Conservation (phyloP, 2,888 invertebrate genomes). For the Heteropelma amictum region DNA sequence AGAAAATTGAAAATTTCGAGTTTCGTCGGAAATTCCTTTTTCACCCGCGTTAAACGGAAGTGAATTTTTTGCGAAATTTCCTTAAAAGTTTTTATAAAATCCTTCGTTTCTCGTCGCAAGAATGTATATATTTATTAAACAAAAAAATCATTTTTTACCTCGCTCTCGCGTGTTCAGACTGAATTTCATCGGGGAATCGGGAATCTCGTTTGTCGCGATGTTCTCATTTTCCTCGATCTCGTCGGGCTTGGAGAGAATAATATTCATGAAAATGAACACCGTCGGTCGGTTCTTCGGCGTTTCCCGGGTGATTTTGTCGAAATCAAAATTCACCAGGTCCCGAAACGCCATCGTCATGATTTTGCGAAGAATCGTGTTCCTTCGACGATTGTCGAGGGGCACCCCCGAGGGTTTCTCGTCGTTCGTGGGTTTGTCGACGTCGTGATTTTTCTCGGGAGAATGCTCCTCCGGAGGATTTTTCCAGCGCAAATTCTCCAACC, state of each 20-base stretch:
- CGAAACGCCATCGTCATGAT: conserved; percentile 12
- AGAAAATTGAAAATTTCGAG: too few relatives aligned
- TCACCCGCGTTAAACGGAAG: too few relatives aligned
- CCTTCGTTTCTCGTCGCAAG: too few relatives aligned
- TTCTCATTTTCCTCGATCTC: conserved; percentile 1
- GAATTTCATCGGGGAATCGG: conserved; percentile 34
- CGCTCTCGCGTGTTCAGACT: conserved; percentile 7
- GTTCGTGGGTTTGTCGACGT: not conserved
- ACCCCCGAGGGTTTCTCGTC: not conserved
- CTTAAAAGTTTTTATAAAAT: not conserved
- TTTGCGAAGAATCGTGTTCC: conserved; percentile 9
- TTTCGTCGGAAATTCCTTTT: too few relatives aligned
- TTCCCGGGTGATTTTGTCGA: not conserved
- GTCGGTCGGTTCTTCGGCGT: not conserved
- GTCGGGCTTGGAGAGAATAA: not conserved
- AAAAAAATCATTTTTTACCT: conserved; percentile 24
- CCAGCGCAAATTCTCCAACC: conserved; percentile 35
- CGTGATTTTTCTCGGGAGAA: not conserved
- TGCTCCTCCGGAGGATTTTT: conserved; percentile 4
- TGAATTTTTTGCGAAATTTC: too few relatives aligned
- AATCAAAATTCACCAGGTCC: not conserved
- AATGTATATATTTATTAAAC: too few relatives aligned
- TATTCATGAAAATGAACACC: conserved; percentile 33
- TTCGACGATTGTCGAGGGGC: not conserved
- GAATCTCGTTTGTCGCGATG: not conserved